A percentile compares a stretch with the other conserved stretches of the same genome.
These are phyloP conservation scores for Lophochroa leadbeateri DNA, from an alignment of 2,113 vertebrate genomes.

Conservation along the genomic window DNA sequence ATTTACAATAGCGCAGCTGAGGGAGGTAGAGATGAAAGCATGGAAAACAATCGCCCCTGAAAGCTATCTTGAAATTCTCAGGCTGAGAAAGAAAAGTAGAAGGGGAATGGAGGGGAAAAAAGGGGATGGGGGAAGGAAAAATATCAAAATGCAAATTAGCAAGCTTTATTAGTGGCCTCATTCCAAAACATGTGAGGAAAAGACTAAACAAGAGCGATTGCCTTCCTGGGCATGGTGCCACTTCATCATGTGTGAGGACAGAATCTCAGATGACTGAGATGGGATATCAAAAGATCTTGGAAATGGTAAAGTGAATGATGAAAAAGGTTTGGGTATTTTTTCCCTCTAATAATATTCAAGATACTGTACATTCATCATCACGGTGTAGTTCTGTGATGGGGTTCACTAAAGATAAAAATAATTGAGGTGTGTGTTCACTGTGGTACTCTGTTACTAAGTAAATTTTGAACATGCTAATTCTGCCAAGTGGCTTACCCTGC, in stretches of 20 bases:
- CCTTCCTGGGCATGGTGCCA: neutral
- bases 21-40: constrained; percentile 60
- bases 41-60: constrained; percentile 14
- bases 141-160: constrained; percentile 53
- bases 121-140: neutral
- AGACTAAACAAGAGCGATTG: constrained; percentile 1
- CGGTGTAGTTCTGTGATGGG: neutral
- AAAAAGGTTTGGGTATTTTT: neutral
- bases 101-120: neutral
- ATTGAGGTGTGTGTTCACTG: neutral
- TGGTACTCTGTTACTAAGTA: neutral
- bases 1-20: constrained; percentile 22
- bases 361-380: neutral
- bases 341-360: neutral
- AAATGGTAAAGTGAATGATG: neutral
- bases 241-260: neutral
- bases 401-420: neutral
- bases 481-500: neutral
- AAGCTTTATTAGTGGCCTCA: neutral
- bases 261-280: neutral
- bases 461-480: neutral
- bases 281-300: neutral
- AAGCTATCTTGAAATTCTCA: constrained; percentile 19
- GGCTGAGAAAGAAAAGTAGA: neutral
- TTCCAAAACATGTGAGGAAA: constrained; percentile 23